These are phyloP conservation scores for Parus major DNA, from an alignment of 2,113 vertebrate species.

Conservation along the genomic window DNA sequence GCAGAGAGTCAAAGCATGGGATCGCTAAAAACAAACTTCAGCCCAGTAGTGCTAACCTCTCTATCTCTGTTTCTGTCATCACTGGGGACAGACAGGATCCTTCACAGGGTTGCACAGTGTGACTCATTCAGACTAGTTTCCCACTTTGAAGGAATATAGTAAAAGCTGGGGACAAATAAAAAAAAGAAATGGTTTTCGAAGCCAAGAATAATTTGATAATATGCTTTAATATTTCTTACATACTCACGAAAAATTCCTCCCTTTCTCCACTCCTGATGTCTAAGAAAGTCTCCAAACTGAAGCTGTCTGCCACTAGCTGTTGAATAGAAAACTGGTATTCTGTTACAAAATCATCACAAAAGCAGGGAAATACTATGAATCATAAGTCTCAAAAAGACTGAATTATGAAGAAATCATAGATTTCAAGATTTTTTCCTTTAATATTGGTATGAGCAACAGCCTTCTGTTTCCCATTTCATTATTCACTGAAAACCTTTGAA, in stretches of 20 bases:
- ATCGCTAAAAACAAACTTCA: conserved; percentile 10
- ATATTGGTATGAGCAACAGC: neutral
- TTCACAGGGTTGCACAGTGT: neutral
- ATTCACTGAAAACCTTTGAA: conserved; percentile 22
- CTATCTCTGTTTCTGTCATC: neutral
- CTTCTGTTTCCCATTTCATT: conserved; percentile 42
- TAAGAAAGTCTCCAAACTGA: neutral
- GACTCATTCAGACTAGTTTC: neutral
- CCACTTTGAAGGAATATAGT: neutral
- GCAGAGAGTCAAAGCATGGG: neutral
- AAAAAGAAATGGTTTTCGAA: neutral
- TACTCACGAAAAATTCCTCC: neutral
- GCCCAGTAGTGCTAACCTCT: neutral
- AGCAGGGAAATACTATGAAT: conserved; percentile 12
- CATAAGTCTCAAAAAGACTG: conserved; percentile 41
- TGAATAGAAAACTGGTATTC: conserved; percentile 14
- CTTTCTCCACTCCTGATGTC: neutral
- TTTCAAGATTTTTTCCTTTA: neutral
- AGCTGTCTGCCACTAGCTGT: neutral
- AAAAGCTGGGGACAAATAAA: neutral
- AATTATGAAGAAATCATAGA: conserved; percentile 32
- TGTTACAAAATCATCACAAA: conserved; percentile 24
- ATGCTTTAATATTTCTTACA: neutral
- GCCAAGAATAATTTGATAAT: neutral
- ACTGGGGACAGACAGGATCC: neutral